phyloP scores from a whole-genome alignment of 2,888 invertebrate genomes.

The Branchellion lobata region DNA sequence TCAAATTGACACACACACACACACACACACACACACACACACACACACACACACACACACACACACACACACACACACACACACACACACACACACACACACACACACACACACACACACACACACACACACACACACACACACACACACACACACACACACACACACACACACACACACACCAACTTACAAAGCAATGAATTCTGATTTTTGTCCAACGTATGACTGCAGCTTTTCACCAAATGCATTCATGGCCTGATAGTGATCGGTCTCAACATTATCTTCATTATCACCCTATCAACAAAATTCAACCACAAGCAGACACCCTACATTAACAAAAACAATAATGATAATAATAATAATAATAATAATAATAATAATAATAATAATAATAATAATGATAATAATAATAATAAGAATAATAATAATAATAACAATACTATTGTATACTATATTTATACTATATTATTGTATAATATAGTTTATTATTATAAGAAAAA shows the following conservation, averaged over 20 bases:
- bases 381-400: background rate
- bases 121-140: background rate
- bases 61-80: background rate
- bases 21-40: background rate
- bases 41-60: conserved; percentile 22
- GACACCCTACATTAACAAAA: too few relatives aligned
- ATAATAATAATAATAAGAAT: background rate
- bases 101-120: background rate
- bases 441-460: too few relatives aligned
- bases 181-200: conserved; percentile 32
- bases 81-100: background rate
- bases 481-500: too few relatives aligned
- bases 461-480: too few relatives aligned
- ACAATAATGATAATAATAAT: background rate
- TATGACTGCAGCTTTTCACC: conserved; percentile 37
- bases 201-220: conserved; percentile 42
- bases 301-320: too few relatives aligned
- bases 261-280: too few relatives aligned
- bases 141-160: background rate
- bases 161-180: background rate
- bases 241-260: conserved; percentile 39
- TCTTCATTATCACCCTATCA: too few relatives aligned
- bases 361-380: background rate
- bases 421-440: too few relatives aligned
- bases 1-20: background rate